Percentiles rank a stretch among this genome's conserved stretches.
Evolutionary conservation across 2,797 vertebrate species (phyloP).

Genomic region (Discoglossus pictus): DNA sequence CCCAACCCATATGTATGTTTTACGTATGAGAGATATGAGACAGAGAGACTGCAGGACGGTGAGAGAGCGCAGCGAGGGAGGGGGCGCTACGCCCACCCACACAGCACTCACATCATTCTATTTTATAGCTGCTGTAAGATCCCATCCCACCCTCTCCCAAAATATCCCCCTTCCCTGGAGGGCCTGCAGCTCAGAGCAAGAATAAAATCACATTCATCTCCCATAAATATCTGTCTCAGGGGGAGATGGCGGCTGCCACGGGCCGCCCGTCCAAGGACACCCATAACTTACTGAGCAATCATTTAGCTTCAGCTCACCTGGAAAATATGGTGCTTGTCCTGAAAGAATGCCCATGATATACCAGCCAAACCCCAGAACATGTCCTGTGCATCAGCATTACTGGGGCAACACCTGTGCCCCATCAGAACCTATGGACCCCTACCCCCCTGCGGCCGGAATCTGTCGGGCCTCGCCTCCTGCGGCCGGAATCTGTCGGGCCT

Average conservation of each 20-base stretch:
- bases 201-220: slow-evolving; percentile 96
- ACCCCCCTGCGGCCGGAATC: too few species aligned
- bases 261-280: slow-evolving; percentile 94
- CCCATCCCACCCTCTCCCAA: slow-evolving; percentile 43
- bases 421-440: too few species aligned
- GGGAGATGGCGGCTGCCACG: slow-evolving; percentile 78
- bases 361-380: slow-evolving; percentile 17
- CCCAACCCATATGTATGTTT: too few species aligned
- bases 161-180: slow-evolving; percentile 32
- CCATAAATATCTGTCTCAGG: slow-evolving; percentile 91
- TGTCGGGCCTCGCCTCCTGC: too few species aligned
- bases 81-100: slow-evolving; percentile 7
- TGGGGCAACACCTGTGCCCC: too few species aligned
- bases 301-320: slow-evolving; percentile 99
- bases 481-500: too few species aligned
- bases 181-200: slow-evolving; percentile 63
- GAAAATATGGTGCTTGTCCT: slow-evolving; percentile 99
- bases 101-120: slow-evolving; percentile 19
- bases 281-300: slow-evolving; percentile 99
- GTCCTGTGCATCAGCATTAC: too few species aligned
- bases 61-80: slow-evolving; percentile 37
- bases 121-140: slow-evolving; percentile 45
- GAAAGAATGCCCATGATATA: slow-evolving; percentile 85
- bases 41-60: too few species aligned
- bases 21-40: too few species aligned